Evolutionary conservation across 2,113 vertebrate species (phyloP), one percentile per base, ranked within the genome.

Genomic region (Nematolebias whitei): DNA sequence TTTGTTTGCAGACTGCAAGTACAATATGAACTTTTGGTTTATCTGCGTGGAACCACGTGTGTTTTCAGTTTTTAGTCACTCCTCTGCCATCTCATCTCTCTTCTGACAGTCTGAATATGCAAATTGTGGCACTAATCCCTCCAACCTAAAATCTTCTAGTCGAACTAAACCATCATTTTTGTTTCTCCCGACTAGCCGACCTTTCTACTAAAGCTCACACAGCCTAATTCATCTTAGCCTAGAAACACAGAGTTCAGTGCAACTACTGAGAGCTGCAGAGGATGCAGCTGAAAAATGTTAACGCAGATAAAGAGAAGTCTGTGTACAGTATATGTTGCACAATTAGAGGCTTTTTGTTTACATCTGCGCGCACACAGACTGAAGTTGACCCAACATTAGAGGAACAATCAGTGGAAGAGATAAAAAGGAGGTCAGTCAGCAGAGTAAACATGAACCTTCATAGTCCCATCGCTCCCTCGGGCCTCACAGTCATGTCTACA

Each of bases 281-380:
- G 45, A 32, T n/a, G 10, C 44, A 18, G 32, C 24, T 57, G 38
- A 64, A 40, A 48, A 45, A 54, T 4, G 32, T 41, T 29, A 19
- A 23, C 13, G 50, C 26, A 19, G 2, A 29, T 4, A 38, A 44
- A 65, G 53, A 62, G 22, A n/a, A n/a, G 41, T 29, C 14, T 43
- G 7, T 45, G 22, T 41, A 29, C 44, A 26, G 23, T 14, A 20
- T 43, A 15, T 44, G 38, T 44, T 70, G 14, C 26, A 35, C 52
- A 61, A 89, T 82, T 78, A 77, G 26, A 76, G 53, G 57, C 60
- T 70, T 71, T 80, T 59, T 83, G 79, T 88, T 89, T 87, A 84
- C 73, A 80, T 80, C 68, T 79, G 61, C 82, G 52, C 2, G 66
- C 71, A 74, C 79, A 84, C 67, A 83, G 77, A 80, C 81, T 65